These are phyloP conservation scores for Eriosoma lanigerum DNA, from an alignment of 1,140 invertebrate genomes.

Conservation along the genomic window DNA sequence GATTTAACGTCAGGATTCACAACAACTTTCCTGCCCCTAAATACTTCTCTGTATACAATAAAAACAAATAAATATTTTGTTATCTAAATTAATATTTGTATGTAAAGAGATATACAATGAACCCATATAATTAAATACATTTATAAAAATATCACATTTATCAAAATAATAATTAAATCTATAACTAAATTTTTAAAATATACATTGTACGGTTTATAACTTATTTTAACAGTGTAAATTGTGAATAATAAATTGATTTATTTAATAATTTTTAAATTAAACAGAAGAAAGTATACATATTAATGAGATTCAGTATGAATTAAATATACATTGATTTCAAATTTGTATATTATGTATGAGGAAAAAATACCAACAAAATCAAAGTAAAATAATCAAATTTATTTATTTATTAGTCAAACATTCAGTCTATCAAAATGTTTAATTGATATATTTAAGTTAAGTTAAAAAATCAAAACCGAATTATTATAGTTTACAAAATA, in stretches of 20 bases:
- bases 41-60: too few species aligned
- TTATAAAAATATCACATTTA: constrained; percentile 33
- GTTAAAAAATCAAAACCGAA: neutral
- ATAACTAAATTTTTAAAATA: constrained; percentile 9
- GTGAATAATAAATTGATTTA: neutral
- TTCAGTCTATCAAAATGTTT: neutral
- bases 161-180: constrained; percentile 3
- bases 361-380: neutral
- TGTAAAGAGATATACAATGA: neutral
- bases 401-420: constrained; percentile 12
- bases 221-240: neutral
- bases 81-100: neutral
- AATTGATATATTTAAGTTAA: neutral
- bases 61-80: constrained; percentile 3
- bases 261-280: neutral
- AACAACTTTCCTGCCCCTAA: too few species aligned
- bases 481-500: constrained; percentile 16
- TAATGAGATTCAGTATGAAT: neutral
- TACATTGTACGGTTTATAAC: constrained; percentile 16
- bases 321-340: too few species aligned
- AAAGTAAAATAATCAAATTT: neutral
- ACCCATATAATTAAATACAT: constrained; percentile 16
- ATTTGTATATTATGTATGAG: neutral
- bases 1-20: too few species aligned
- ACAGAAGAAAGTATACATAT: constrained; percentile 7